Conservation (phyloP, 2,113 vertebrate species). For the Nymphicus hollandicus region DNA sequence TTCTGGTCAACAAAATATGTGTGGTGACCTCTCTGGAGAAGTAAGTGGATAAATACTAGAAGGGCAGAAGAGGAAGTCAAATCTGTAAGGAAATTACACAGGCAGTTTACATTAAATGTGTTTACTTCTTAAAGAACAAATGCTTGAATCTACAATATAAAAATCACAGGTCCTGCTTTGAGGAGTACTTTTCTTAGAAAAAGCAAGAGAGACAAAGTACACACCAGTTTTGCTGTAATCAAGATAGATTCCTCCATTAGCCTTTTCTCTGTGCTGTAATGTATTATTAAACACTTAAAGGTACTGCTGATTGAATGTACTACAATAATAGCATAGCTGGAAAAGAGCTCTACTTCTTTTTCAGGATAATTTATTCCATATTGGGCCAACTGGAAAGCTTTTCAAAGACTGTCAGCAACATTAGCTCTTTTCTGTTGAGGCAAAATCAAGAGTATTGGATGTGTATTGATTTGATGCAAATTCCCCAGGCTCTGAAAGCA, state of each 20-base stretch:
- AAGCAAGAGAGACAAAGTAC: not conserved
- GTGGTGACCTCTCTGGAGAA: not conserved
- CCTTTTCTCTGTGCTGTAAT: not conserved
- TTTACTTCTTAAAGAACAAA: not conserved
- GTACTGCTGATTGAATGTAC: not conserved
- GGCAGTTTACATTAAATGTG: not conserved
- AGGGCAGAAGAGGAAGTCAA: not conserved
- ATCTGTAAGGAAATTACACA: not conserved
- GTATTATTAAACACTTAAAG: slow-evolving; percentile 39
- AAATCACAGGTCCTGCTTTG: not conserved
- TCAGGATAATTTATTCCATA: slow-evolving; percentile 46
- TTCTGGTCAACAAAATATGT: not conserved
- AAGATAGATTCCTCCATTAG: not conserved
- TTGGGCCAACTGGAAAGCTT: slow-evolving; percentile 41
- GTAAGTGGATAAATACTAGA: not conserved
- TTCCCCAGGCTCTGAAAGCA: not conserved
- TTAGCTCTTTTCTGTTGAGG: slow-evolving; percentile 15
- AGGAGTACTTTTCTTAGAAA: not conserved
- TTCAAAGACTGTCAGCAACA: slow-evolving; percentile 41
- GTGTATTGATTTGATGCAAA: slow-evolving; percentile 36
- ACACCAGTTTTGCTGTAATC: not conserved
- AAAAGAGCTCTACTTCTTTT: slow-evolving; percentile 9
- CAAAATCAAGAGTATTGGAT: slow-evolving; percentile 8
- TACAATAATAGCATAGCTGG: slow-evolving; percentile 28
- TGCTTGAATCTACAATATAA: not conserved